Conservation (phyloP, 1,140 invertebrate species). For the Drosophila paulistorum region DNA sequence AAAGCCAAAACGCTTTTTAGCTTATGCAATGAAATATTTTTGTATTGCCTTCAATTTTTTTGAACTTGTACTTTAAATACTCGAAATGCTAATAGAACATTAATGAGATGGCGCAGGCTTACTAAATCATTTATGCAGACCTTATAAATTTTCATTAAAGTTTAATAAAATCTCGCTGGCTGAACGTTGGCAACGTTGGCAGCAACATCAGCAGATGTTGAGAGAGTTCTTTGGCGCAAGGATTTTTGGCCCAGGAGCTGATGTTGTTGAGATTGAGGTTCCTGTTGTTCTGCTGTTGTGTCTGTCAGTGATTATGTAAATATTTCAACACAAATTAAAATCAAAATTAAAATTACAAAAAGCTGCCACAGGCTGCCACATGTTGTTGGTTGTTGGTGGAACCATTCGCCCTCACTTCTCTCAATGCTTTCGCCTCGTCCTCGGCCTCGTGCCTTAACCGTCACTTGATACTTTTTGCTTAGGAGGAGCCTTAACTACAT, state of each 20-base stretch:
- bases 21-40: constrained; percentile 53
- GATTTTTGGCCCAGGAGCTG: constrained; percentile 19
- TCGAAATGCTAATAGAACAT: constrained; percentile 46
- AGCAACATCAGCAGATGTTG: constrained; percentile 56
- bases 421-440: background rate
- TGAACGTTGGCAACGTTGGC: constrained; percentile 18
- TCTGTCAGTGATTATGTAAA: constrained; percentile 82
- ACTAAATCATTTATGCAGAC: constrained; percentile 79
- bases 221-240: constrained; percentile 23
- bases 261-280: constrained; percentile 22
- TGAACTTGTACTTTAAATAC: constrained; percentile 36
- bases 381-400: constrained; percentile 43
- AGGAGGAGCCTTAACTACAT: constrained; percentile 45
- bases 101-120: constrained; percentile 49
- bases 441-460: constrained; percentile 48
- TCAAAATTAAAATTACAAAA: constrained; percentile 82
- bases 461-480: constrained; percentile 51
- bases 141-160: constrained; percentile 81
- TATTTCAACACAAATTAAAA: constrained; percentile 82
- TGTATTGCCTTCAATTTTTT: constrained; percentile 38
- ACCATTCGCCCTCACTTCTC: background rate
- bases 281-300: constrained; percentile 35
- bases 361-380: constrained; percentile 76
- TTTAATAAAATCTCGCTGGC: constrained; percentile 67
- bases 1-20: background rate